Evolutionary conservation across 2,113 vertebrate genomes (phyloP), one percentile per base, ranked within the genome.

Genomic region (Petromus typicus): DNA sequence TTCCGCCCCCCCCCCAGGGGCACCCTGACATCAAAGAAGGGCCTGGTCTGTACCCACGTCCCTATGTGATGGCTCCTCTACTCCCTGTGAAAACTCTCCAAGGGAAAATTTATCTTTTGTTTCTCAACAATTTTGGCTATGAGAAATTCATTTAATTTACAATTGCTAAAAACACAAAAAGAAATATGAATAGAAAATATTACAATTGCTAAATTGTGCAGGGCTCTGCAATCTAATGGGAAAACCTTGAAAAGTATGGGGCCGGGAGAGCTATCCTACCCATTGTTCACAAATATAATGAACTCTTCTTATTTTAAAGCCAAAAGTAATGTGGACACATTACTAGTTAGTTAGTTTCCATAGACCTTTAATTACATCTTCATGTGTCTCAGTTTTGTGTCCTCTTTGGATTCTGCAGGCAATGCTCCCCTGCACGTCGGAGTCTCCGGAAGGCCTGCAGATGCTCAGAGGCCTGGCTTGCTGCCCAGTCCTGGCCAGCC

Each of bases 301-400:
- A 84, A 18, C 34, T 73, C 18, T 79, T 66, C 75, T 87, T 54
- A 57, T 82, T 93, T 93, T 87, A 83, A 45, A 56, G n/a, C 67
- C 82, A 48, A 79, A 80, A 86, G 78, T 66, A 48, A 71, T 27
- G 2, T 43, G 66, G 63, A 78, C 23, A 32, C 30, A n/a, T n/a
- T 27, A 37, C 37, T n/a, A n/a, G n/a, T n/a, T n/a, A n/a, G 18
- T 89, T 69, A 54, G 61, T 69, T 20, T 83, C 48, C 11, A 16
- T 11, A 80, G 48, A 71, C 79, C 43, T 59, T 57, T 87, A 57
- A 84, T 81, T 71, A 59, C 40, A 56, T 79, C 59, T 86, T 73
- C 34, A 25, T 12, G 45, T 18, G 56, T 23, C 81, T 63, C 25
- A 43, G 63, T 63, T 57, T 90, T 27, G 54, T 66, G 32, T 48